Base-by-base conservation (phyloP, 2,888 invertebrate genomes). In the Seira ritae region DNA sequence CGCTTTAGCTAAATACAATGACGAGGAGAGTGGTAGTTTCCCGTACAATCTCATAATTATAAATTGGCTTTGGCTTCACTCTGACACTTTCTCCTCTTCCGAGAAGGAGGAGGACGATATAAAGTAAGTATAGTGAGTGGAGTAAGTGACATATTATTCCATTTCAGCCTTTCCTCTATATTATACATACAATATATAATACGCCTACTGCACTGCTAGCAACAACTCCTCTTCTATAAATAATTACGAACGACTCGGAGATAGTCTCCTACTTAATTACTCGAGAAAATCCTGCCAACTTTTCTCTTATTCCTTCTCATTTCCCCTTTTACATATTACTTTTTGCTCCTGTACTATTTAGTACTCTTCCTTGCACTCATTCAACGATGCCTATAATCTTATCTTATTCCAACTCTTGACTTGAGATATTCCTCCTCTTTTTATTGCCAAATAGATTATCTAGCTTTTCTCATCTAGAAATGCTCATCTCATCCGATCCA, bases 261-360 rank as follows among this genome's bases (percentile, higher is more conserved):
- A 50, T 12, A 50, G 50, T 74, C 74, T 66, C n/a, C 62, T 62
- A 17, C 66, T 74, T 74, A 74, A 74, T 74, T 74, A 74, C 66
- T 74, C 66, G 74, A 46, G 65, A 46, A 74, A 65, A 66, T 74
- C 66, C 55, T 62, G 62, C 62, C 62, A 62, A 62, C 62, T 62
- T 62, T 62, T 22, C 62, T n/a, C 17, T 50, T 19, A 62, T 62
- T 62, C n/a, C 22, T n/a, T 62, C 22, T 62, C 62, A 20, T 62
- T 62, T 62, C 62, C 62, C 62, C 22, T 62, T 22, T 50, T n/a
- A 50, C 50, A 50, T 50, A 50, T 50, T 20, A 62, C 62, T 19
- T 62, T 62, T 31, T 31, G 8, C 31, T 31, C 31, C 8, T 4
- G 31, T 31, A 2, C 31, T 31, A 31, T 8, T 8, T 31, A 31